Base-by-base conservation (phyloP, 2,888 invertebrate species). In the Nomada fucata region DNA sequence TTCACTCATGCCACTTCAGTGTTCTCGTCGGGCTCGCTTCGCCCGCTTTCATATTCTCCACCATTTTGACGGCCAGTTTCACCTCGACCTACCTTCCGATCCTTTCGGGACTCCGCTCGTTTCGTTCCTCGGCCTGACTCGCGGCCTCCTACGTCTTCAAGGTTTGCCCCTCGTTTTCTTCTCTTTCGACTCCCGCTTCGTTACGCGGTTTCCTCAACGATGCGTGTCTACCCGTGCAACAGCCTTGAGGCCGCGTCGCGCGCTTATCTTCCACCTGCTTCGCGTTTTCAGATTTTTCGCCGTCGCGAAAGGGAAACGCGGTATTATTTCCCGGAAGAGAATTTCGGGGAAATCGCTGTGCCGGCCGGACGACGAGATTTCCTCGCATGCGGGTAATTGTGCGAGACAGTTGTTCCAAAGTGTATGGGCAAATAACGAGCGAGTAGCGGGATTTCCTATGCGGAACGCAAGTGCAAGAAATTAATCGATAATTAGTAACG, bases 41-140 rank as follows among this genome's bases (percentile, higher is more conserved):
- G n/a, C 57, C 61, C n/a, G 55, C 70, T 47, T 65, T 4, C 47
- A 59, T 50, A 26, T 65, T 53, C 52, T 47, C 26, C 23, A 11
- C 18, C 42, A 4, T 50, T 53, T 73, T 11, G 15, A 53, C 61
- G 61, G 59, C n/a, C 18, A 20, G 26, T 42, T 50, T 67, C 71
- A 77, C 79, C 78, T 79, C 79, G 79, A 79, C 79, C 79, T 79
- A 79, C 79, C 79, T 79, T 77, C 55, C 78, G 60, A 65, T 60
- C 18, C 60, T 79, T 79, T 79, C 78, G 70, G 79, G 64, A 80
- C 59, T 69, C n/a, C 23, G 26, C 5, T 55, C 60, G 7, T 36
- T 59, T 36, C 15, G 11, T 53, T 29, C 53, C n/a, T 78, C 61
- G 15, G 42, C 63, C 57, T 23, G 13, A 2, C 63, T 23, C 57